These are phyloP conservation scores for Toxotes jaculatrix DNA, from an alignment of 2,113 vertebrate species.

Conservation along the genomic window DNA sequence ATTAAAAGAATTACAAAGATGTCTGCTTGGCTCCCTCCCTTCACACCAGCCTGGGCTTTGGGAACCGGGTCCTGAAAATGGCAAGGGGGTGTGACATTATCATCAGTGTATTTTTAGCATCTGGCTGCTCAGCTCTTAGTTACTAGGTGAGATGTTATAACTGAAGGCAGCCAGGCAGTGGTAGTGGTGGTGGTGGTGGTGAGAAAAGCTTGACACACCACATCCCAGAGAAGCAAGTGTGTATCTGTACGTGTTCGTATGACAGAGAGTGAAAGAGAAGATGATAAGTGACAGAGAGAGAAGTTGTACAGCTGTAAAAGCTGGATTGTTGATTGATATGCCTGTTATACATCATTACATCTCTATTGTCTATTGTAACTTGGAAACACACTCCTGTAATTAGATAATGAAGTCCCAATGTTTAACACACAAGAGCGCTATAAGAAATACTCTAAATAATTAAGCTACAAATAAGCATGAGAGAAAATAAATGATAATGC, in stretches of 20 bases:
- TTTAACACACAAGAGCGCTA: slow-evolving; percentile 54
- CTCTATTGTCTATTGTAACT: slow-evolving; percentile 65
- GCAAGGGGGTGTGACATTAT: slow-evolving; percentile 72
- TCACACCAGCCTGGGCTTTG: slow-evolving; percentile 72
- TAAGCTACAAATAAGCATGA: slow-evolving; percentile 63
- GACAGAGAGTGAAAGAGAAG: slow-evolving; percentile 22
- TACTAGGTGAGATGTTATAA: slow-evolving; percentile 71
- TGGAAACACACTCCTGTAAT: slow-evolving; percentile 73
- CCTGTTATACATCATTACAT: slow-evolving; percentile 70
- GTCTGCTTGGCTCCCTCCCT: slow-evolving; percentile 70
- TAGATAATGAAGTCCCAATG: slow-evolving; percentile 69
- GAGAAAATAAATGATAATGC: slow-evolving; percentile 64
- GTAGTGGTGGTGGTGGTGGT: slow-evolving; percentile 12
- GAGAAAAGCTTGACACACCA: slow-evolving; percentile 59
- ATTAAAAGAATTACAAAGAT: slow-evolving; percentile 85
- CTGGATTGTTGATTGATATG: slow-evolving; percentile 68
- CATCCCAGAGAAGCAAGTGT: slow-evolving; percentile 17
- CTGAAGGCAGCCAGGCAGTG: slow-evolving; percentile 49
- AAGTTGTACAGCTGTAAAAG: slow-evolving; percentile 42
- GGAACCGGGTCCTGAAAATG: slow-evolving; percentile 73
- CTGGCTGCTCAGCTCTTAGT: slow-evolving; percentile 49
- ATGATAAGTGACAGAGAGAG: slow-evolving; percentile 11
- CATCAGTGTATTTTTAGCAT: slow-evolving; percentile 75
- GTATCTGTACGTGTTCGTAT: not conserved
- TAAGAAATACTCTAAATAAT: slow-evolving; percentile 65